Evolutionary conservation across 2,888 invertebrate genomes (phyloP).

Genomic region (Pammene aurita): DNA sequence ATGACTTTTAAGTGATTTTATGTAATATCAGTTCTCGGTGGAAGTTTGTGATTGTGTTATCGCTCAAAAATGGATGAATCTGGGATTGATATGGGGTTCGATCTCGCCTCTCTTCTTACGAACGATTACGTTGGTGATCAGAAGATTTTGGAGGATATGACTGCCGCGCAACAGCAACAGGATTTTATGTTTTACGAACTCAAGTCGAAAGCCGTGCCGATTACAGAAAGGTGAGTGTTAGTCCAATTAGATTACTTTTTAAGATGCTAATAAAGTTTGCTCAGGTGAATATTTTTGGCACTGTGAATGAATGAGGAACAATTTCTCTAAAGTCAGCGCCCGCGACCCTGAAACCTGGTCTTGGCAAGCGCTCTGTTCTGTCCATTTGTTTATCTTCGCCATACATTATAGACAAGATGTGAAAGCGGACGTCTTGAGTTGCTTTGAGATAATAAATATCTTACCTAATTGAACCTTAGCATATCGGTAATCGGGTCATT

Average conservation of each 20-base stretch:
- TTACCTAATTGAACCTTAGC: slow-evolving; percentile 16
- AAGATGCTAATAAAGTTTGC: slow-evolving; percentile 31
- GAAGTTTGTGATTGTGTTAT: slow-evolving; percentile 68
- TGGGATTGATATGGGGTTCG: slow-evolving; percentile 86
- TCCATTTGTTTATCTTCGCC: slow-evolving; percentile 65
- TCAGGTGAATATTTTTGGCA: slow-evolving; percentile 76
- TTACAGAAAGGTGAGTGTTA: slow-evolving; percentile 81
- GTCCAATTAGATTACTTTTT: slow-evolving; percentile 47
- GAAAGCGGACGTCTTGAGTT: slow-evolving; percentile 14
- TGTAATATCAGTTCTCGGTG: slow-evolving; percentile 61
- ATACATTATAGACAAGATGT: slow-evolving; percentile 24
- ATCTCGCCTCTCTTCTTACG: slow-evolving; percentile 83
- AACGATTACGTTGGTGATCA: slow-evolving; percentile 79
- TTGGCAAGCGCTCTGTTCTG: slow-evolving; percentile 76
- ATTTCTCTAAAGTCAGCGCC: slow-evolving; percentile 73
- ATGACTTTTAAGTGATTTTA: slow-evolving; percentile 60
- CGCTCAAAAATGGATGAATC: slow-evolving; percentile 84
- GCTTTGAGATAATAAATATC: not conserved
- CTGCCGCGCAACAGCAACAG: slow-evolving; percentile 80
- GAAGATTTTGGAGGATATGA: slow-evolving; percentile 82
- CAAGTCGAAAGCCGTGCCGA: slow-evolving; percentile 84
- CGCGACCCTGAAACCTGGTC: slow-evolving; percentile 77
- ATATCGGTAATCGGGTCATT: slow-evolving; percentile 14
- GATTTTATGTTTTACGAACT: slow-evolving; percentile 86
- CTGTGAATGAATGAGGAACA: slow-evolving; percentile 69